Evolutionary conservation across 2,888 invertebrate species (phyloP).

Genomic region (Lepidonotus clava): DNA sequence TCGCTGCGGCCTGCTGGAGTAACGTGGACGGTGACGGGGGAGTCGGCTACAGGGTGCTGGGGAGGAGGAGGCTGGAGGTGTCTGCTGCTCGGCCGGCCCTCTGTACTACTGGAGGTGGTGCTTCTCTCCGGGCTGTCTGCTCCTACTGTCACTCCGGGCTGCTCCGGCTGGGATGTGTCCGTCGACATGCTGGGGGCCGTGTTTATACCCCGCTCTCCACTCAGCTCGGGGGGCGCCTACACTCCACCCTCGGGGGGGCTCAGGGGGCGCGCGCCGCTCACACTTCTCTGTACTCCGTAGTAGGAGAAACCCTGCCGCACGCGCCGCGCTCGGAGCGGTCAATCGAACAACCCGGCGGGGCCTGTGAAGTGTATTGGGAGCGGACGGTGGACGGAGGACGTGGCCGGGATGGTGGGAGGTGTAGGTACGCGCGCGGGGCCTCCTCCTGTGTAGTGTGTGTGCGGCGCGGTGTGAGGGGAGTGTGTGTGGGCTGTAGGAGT

Average conservation of each 20-base stretch:
- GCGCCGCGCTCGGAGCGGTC: no score
- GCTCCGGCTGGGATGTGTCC: neutral
- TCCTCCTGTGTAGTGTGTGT: neutral
- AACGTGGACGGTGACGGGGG: neutral
- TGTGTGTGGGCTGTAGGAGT: neutral
- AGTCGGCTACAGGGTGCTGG: neutral
- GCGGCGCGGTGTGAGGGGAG: neutral
- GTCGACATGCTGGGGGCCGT: neutral
- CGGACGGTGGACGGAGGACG: no score
- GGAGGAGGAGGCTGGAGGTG: neutral
- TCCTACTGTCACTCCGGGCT: neutral
- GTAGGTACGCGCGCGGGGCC: neutral
- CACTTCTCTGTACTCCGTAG: no score
- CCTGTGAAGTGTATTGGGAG: neutral
- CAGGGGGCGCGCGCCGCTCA: neutral
- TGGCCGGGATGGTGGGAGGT: neutral
- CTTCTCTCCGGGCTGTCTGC: neutral
- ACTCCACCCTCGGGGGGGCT: neutral
- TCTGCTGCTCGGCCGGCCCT: neutral
- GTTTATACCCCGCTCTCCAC: neutral
- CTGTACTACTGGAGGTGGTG: neutral
- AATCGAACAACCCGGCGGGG: no score
- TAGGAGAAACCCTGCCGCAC: neutral
- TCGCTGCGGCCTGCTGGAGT: no score
- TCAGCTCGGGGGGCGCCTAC: neutral